Conservation (phyloP, 2,113 vertebrate species). For the Scartelaos histophorus region DNA sequence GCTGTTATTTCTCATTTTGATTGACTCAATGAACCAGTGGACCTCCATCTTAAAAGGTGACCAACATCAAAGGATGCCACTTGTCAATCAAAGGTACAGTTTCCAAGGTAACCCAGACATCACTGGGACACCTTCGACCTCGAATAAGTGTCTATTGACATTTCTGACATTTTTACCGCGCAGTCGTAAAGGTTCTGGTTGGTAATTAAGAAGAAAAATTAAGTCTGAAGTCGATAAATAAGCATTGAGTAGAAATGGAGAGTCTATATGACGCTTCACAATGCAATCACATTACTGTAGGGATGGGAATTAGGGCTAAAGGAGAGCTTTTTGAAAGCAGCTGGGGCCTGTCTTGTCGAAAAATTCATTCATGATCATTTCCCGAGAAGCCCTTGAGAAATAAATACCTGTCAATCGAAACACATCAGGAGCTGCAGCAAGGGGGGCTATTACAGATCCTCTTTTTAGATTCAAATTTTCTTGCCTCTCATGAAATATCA, state of each 20-base stretch:
- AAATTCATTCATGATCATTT: constrained; percentile 37
- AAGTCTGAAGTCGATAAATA: background rate
- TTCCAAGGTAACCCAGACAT: constrained; percentile 64
- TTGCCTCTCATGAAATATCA: constrained; percentile 48
- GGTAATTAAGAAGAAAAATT: background rate
- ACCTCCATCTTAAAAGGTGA: constrained; percentile 49
- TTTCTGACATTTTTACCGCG: constrained; percentile 1
- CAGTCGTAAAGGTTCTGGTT: background rate
- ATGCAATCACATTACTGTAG: background rate
- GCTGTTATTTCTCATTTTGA: background rate
- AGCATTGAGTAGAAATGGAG: background rate
- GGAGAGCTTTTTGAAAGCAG: background rate
- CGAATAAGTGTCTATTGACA: constrained; percentile 8
- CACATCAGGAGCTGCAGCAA: constrained; percentile 19
- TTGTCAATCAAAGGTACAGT: constrained; percentile 64
- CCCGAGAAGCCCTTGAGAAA: constrained; percentile 50
- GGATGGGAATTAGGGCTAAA: constrained; percentile 2
- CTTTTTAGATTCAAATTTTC: constrained; percentile 39
- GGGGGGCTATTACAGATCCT: constrained; percentile 32
- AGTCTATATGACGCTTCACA: background rate
- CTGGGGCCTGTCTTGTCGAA: constrained; percentile 28
- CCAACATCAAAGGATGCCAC: constrained; percentile 52
- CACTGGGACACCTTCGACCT: background rate
- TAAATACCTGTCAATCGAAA: constrained; percentile 56
- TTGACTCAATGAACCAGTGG: constrained; percentile 31